Evolutionary conservation across 2,888 invertebrate species (phyloP).

Genomic region (Andrena marginata): DNA sequence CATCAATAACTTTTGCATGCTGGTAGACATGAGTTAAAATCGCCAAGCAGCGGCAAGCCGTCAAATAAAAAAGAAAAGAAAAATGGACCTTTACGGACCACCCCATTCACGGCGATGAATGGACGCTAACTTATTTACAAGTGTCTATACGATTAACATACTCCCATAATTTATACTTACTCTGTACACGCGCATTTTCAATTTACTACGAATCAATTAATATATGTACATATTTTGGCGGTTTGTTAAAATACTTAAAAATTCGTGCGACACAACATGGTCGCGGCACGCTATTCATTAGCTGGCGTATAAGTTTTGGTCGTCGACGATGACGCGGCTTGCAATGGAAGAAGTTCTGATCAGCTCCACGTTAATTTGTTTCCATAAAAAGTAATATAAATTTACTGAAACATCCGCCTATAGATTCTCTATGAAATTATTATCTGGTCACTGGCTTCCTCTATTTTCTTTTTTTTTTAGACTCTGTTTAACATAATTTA

Average conservation of each 20-base stretch:
- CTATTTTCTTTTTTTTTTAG: conserved; percentile 10
- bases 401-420: conserved; percentile 62
- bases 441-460: conserved; percentile 55
- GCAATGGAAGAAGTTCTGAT: conserved; percentile 71
- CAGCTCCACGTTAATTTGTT: conserved; percentile 44
- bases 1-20: conserved; percentile 9
- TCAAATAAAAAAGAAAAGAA: conserved; percentile 41
- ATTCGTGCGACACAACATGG: conserved; percentile 50
- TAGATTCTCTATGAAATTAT: conserved; percentile 56
- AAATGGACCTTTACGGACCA: conserved; percentile 56
- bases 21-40: conserved; percentile 51
- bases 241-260: conserved; percentile 71
- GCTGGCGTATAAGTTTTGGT: conserved; percentile 48
- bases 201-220: conserved; percentile 72
- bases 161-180: conserved; percentile 78
- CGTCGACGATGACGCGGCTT: conserved; percentile 46
- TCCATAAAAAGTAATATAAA: conserved; percentile 57
- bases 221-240: conserved; percentile 75
- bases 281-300: conserved; percentile 48
- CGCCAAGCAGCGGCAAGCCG: conserved; percentile 20
- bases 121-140: conserved; percentile 71
- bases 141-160: conserved; percentile 66
- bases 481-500: conserved; percentile 43
- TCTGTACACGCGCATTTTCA: conserved; percentile 76
- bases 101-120: conserved; percentile 61